These are phyloP conservation scores for Amazona guildingii DNA, from an alignment of 2,113 vertebrate genomes.

Conservation along the genomic window DNA sequence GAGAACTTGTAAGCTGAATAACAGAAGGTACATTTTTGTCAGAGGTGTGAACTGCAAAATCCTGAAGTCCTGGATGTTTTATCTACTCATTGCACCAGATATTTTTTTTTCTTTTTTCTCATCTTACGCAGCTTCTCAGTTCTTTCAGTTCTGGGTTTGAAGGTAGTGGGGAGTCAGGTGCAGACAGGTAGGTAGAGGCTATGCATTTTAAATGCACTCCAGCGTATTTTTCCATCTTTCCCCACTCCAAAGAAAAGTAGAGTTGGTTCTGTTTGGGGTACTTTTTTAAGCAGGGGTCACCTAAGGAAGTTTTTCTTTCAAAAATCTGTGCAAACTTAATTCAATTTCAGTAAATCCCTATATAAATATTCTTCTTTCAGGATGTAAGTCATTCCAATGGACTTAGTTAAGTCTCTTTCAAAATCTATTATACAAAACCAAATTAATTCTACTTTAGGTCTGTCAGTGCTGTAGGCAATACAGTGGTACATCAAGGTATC, in stretches of 20 bases:
- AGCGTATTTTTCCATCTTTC: background rate
- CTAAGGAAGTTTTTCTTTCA: background rate
- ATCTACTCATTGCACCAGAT: background rate
- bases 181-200: background rate
- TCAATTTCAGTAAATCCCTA: background rate
- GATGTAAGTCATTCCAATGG: background rate
- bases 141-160: background rate
- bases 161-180: background rate
- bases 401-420: slow-evolving; percentile 12
- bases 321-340: background rate
- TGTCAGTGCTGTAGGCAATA: background rate
- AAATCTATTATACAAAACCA: background rate
- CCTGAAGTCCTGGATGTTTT: background rate
- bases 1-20: background rate
- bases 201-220: background rate
- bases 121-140: background rate
- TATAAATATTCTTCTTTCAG: background rate
- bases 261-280: background rate
- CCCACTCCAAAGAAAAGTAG: background rate
- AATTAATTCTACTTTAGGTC: background rate
- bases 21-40: background rate
- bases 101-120: background rate
- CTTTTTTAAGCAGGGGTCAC: background rate
- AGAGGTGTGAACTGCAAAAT: background rate
- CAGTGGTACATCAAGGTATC: background rate